phyloP scores from a whole-genome alignment of 2,113 vertebrate species.

The Pongo pygmaeus region DNA sequence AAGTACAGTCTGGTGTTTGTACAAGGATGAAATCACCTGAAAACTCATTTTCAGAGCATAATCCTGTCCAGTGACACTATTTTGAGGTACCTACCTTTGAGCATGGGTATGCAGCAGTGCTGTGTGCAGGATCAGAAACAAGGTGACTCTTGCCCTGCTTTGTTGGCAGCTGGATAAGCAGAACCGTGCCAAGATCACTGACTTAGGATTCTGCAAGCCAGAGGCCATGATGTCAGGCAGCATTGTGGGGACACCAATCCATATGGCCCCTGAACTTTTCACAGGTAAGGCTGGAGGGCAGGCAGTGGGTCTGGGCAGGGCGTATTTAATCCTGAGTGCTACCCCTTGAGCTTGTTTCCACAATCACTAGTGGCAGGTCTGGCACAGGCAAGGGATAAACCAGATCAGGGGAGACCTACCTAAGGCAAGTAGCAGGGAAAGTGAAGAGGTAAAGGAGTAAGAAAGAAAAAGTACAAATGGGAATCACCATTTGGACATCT shows the following conservation, averaged over 20 bases:
- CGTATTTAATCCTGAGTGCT: background rate
- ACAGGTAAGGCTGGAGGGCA: constrained; percentile 87
- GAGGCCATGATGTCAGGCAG: constrained; percentile 99
- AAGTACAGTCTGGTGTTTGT: background rate
- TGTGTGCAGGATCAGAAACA: background rate
- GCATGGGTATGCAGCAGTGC: background rate
- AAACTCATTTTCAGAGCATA: background rate
- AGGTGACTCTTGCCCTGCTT: constrained; percentile 39
- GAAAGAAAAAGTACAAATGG: background rate
- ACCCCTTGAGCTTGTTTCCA: background rate
- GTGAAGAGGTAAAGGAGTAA: background rate
- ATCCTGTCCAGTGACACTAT: background rate
- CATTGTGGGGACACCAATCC: constrained; percentile 98
- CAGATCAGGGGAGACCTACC: background rate
- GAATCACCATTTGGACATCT: background rate
- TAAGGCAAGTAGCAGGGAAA: background rate
- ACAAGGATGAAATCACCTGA: background rate
- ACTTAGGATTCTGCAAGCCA: constrained; percentile 98
- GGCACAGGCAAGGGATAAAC: background rate
- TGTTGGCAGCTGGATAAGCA: constrained; percentile 93
- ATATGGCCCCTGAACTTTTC: constrained; percentile 99
- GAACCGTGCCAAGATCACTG: constrained; percentile 98
- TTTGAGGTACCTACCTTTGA: background rate
- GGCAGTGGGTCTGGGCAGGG: background rate
- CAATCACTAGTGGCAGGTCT: background rate